phyloP scores from a whole-genome alignment of 2,888 invertebrate species.

The Euplagia quadripunctaria region DNA sequence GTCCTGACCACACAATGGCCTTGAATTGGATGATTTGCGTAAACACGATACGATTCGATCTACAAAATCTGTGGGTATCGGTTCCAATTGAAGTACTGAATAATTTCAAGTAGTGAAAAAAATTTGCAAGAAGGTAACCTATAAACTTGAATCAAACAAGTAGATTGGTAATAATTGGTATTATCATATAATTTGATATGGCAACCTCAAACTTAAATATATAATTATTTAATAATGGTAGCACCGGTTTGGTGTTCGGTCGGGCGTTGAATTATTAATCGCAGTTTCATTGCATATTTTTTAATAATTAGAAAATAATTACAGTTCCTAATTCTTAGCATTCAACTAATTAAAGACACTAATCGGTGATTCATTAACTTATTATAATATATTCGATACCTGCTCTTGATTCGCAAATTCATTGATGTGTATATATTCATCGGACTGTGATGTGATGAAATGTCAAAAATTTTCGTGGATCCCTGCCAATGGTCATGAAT shows the following conservation, averaged over 20 bases:
- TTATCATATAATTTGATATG: no score
- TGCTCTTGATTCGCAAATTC: constrained; percentile 30
- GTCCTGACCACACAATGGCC: no score
- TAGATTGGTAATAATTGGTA: no score
- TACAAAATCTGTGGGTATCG: no score
- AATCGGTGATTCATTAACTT: constrained; percentile 26
- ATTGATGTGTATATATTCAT: constrained; percentile 52
- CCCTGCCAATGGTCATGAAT: constrained; percentile 77
- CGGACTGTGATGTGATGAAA: constrained; percentile 76
- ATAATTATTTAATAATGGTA: constrained; percentile 2
- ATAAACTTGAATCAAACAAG: no score
- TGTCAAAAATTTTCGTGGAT: constrained; percentile 83
- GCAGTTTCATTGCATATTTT: constrained; percentile 55
- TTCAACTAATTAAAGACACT: constrained; percentile 24
- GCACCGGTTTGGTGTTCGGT: constrained; percentile 7
- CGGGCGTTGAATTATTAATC: constrained; percentile 39
- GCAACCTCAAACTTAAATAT: background rate
- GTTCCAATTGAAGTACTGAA: no score
- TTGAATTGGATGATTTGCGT: no score
- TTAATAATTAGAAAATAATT: constrained; percentile 47
- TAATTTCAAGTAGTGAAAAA: no score
- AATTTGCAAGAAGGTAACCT: no score
- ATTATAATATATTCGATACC: constrained; percentile 1
- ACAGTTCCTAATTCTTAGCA: constrained; percentile 27
- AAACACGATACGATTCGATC: no score